phyloP scores from a whole-genome alignment of 2,888 invertebrate genomes.

The Amaurobius ferox region DNA sequence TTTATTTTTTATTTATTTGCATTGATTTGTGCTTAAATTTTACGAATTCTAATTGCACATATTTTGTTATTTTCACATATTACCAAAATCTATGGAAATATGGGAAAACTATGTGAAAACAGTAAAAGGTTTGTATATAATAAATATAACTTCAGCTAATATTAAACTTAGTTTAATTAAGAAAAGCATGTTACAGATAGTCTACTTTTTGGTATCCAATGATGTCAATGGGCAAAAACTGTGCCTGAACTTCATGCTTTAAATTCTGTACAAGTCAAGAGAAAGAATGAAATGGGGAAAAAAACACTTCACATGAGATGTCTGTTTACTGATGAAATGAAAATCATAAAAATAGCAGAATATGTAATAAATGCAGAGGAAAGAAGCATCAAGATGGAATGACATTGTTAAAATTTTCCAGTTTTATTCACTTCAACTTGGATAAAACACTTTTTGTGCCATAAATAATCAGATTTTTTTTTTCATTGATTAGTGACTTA shows the following conservation, averaged over 20 bases:
- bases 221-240: slow-evolving; percentile 31
- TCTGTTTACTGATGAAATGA: slow-evolving; percentile 8
- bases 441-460: not conserved
- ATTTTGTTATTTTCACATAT: too few relatives aligned
- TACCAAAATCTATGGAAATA: too few relatives aligned
- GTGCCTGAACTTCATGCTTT: slow-evolving; percentile 14
- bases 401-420: slow-evolving; percentile 24
- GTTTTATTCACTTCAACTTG: not conserved
- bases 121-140: too few relatives aligned
- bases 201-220: slow-evolving; percentile 35
- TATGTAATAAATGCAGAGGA: slow-evolving; percentile 34
- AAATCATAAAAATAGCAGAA: slow-evolving; percentile 28
- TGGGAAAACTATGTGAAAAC: too few relatives aligned
- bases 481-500: too few relatives aligned
- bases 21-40: too few relatives aligned
- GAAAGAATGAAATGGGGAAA: not conserved
- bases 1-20: too few relatives aligned
- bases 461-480: too few relatives aligned
- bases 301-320: slow-evolving; percentile 22
- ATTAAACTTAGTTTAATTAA: slow-evolving; percentile 46
- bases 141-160: slow-evolving; percentile 24
- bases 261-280: slow-evolving; percentile 25
- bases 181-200: slow-evolving; percentile 55
- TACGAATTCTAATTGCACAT: too few relatives aligned
- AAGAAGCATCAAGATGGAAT: slow-evolving; percentile 42